Evolutionary conservation across 2,888 invertebrate genomes (phyloP), one percentile per base, ranked within the genome.

Genomic region (Tenthredo scrophulariae): DNA sequence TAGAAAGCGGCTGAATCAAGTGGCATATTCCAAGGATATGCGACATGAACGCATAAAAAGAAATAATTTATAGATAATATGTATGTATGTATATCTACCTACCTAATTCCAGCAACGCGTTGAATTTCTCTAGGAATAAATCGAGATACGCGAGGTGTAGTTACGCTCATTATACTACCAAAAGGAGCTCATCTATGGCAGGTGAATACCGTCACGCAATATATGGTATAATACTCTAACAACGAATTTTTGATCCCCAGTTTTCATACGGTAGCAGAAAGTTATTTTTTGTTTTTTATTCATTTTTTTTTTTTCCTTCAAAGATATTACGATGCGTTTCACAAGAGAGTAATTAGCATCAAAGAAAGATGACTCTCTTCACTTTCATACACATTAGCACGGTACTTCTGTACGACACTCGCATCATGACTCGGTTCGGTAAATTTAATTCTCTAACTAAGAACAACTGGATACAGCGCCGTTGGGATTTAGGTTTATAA

Each of bases 1-100:
- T 75, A 75, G 75, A 75, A 75, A 75, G 75, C 75, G 13, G 75
- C 43, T 46, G 46, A 46, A 75, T 75, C 75, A 46, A 75, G 75
- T 75, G 75, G 75, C 75, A 75, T 75, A 75, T 37, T 37, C 43
- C 29, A 50, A 2, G 26, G 26, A 26, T 70, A 75, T 75, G 46
- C 75, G 9, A 75, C 75, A 75, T 43, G 75, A 26, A 75, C 43
- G 75, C 46, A 75, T 75, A 46, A 46, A 26, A 46, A 75, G 26
- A 29, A 75, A 75, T 75, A 75, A 40, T 75, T 75, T 75, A 46
- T n/a, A 43, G 26, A 22, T 43, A 75, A 75, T 15, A 75, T 22
- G 7, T 26, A 7, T 26, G 13, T 37, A 43, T 74, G 43, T 46
- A 43, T 15, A 6, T 33, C 26, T 33, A 7, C 70, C 22, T 46